Evolutionary conservation across 2,797 vertebrate species (phyloP).

Genomic region (Megaceryle alcyon): DNA sequence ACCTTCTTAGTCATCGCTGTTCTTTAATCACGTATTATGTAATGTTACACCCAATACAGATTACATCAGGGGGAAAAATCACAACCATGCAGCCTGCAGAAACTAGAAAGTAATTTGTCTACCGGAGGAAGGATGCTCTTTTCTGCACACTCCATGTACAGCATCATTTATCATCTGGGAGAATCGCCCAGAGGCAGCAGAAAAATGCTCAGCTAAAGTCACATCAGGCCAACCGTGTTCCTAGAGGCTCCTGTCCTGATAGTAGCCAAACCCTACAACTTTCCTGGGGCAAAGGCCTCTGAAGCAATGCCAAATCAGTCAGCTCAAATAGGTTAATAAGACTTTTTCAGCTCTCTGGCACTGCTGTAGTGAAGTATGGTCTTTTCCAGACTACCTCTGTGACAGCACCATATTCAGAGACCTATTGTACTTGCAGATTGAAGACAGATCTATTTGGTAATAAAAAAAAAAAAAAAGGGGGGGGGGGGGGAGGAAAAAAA

Average conservation of each 20-base stretch:
- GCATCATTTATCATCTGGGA: conserved; percentile 49
- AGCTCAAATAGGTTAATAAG: neutral
- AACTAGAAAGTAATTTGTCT: conserved; percentile 56
- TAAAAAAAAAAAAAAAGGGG: fast-evolving
- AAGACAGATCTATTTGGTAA: conserved; percentile 14
- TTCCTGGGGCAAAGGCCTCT: conserved; percentile 14
- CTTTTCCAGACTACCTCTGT: neutral
- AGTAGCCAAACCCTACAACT: neutral
- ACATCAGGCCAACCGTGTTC: conserved; percentile 9
- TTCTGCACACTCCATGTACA: conserved; percentile 4
- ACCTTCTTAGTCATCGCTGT: conserved; percentile 52
- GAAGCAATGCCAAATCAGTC: neutral
- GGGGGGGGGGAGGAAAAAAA: too few relatives aligned
- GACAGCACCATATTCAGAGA: neutral
- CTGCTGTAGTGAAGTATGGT: neutral
- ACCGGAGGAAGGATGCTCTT: conserved; percentile 43
- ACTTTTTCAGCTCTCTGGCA: neutral
- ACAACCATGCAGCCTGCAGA: conserved; percentile 20
- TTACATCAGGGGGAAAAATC: neutral
- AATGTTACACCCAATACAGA: conserved; percentile 42
- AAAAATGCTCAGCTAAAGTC: neutral
- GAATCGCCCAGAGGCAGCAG: neutral
- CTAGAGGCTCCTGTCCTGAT: neutral
- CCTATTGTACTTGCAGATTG: neutral
- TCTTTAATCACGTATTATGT: conserved; percentile 47